Conservation (phyloP, 2,888 invertebrate species). For the Mongoloraphidia duomilia region DNA sequence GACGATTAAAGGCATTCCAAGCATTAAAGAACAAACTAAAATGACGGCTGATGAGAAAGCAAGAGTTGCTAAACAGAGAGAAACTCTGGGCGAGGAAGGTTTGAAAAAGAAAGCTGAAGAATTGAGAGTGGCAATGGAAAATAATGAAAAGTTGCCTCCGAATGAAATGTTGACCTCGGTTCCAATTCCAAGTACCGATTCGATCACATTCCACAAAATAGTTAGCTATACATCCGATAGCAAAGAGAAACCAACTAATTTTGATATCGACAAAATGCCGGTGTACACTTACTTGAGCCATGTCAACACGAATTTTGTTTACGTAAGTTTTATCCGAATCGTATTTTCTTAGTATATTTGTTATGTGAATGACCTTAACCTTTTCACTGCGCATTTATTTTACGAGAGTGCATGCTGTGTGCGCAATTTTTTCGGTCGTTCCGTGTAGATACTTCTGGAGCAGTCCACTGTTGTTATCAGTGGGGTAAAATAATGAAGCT, state of each 20-base stretch:
- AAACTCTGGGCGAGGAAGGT: conserved; percentile 50
- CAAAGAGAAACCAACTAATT: conserved; percentile 33
- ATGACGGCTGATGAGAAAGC: conserved; percentile 59
- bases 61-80: conserved; percentile 51
- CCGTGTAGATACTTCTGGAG: no score
- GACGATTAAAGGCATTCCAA: conserved; percentile 50
- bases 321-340: conserved; percentile 40
- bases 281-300: conserved; percentile 65
- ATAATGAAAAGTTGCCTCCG: conserved; percentile 65
- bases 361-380: no score
- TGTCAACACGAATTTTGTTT: conserved; percentile 69
- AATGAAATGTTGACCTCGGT: conserved; percentile 55
- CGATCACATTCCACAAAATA: conserved; percentile 52
- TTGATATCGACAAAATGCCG: conserved; percentile 49
- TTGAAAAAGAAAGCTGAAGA: conserved; percentile 44
- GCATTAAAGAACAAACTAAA: conserved; percentile 43
- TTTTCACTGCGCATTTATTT: no score
- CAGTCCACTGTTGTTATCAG: no score
- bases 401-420: no score
- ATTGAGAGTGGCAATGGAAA: conserved; percentile 52
- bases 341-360: no score
- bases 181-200: conserved; percentile 57
- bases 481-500: no score
- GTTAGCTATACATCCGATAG: conserved; percentile 30
- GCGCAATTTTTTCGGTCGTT: no score